Base-by-base conservation (phyloP, 1,140 invertebrate species). In the Anoplophora glabripennis region DNA sequence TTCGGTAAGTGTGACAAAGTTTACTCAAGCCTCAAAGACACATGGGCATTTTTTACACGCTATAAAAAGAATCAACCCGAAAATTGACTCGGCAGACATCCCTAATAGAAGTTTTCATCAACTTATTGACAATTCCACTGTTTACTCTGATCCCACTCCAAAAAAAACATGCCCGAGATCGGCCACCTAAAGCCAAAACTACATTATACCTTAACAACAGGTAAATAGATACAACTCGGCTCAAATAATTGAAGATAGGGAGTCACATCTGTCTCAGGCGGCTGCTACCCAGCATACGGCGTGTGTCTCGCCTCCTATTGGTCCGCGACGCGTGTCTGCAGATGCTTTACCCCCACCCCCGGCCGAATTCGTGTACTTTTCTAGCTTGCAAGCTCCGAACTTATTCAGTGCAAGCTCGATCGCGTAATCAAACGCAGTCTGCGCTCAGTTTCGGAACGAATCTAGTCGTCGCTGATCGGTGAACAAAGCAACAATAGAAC, bases 251-350 rank as follows among this genome's bases (percentile, higher is more conserved):
- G 34, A 61, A 44, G 40, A 61, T 64, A 57, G 62, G 65, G 65
- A 63, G 60, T 63, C 65, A 57, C 69, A 71, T 68, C 67, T 70
- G 68, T 67, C 53, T 12, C 53, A 63, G 51, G 45, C 57, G 37
- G 47, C 53, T 49, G 57, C 49, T 40, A 14, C 17, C 21, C 35
- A 41, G 37, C 70, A 72, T 52, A 67, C 67, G 70, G 69, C 70
- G 70, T 69, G 67, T 67, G 70, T 62, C 69, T 63, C 34, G 18
- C 4, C 36, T 57, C 49, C 51, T 12, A 72, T 72, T 72, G 70
- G 70, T 63, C 56, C 36, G 12, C 48, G 68, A 64, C 70, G 69
- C 70, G 70, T 72, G 70, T 59, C 70, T 56, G 63, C 69, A 71
- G 62, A 62, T 71, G 68, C 60, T 58, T 52, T 56, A 41, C 55